Evolutionary conservation across 2,113 vertebrate species (phyloP).

Genomic region (Loxodonta africana): DNA sequence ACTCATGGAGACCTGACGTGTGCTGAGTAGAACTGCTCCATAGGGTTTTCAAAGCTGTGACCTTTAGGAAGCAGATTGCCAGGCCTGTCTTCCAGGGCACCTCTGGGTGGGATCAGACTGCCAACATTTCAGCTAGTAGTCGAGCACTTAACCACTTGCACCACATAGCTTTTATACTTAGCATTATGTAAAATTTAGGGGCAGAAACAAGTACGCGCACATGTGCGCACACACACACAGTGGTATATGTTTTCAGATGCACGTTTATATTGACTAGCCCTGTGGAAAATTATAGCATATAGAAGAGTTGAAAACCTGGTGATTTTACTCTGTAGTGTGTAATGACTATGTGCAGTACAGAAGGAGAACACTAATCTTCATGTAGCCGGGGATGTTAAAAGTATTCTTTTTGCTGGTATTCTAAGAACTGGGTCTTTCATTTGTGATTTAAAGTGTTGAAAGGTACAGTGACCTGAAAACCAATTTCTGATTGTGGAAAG

Average conservation of each 20-base stretch:
- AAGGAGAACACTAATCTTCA: conserved; percentile 30
- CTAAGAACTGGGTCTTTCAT: conserved; percentile 60
- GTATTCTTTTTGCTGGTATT: neutral
- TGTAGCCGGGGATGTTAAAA: conserved; percentile 8
- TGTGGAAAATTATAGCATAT: neutral
- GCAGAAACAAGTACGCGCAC: neutral
- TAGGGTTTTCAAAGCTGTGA: too few relatives aligned
- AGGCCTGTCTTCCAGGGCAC: neutral
- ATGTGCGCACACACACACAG: too few relatives aligned
- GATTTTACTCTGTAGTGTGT: neutral
- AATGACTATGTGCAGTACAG: neutral
- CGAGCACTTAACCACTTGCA: neutral
- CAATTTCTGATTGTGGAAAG: conserved; percentile 49
- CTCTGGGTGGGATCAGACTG: neutral
- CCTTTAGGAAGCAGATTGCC: neutral
- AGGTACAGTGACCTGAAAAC: conserved; percentile 47
- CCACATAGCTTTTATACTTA: neutral
- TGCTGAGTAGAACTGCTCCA: too few relatives aligned
- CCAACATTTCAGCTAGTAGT: neutral
- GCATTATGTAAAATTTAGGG: neutral
- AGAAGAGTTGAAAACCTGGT: neutral
- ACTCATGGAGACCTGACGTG: neutral
- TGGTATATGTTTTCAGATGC: conserved; percentile 46
- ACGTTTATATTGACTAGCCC: neutral
- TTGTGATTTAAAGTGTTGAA: conserved; percentile 47